Base-by-base conservation (phyloP, 2,888 invertebrate species). In the Argyresthia albistria region DNA sequence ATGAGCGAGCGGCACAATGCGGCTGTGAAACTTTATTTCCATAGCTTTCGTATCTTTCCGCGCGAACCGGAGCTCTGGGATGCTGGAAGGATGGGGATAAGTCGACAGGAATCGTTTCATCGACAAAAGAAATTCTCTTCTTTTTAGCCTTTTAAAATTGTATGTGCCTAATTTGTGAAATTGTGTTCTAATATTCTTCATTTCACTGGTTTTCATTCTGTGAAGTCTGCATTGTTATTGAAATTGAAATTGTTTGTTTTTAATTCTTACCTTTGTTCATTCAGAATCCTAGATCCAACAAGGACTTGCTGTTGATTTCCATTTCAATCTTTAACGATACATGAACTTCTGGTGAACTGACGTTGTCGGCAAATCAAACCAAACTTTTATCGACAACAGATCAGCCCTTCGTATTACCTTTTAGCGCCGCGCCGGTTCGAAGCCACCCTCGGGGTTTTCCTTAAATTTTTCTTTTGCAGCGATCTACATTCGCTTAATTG, bases 401-500 rank as follows among this genome's bases (percentile, higher is more conserved):
- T 35, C 65, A 56, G 62, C 74, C 57, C 76, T 70, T 25, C 25
- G 25, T 25, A 25, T 25, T 25, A 25, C 25, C 25, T 25, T 25
- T 25, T 25, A 25, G 25, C 25, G 25, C 25, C 50, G 25, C 25
- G 25, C 25, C 50, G 58, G 57, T 70, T 65, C 61, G 59, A 69
- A 76, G 69, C 76, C 74, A 76, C 83, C 81, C 86, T 79, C 76
- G 77, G 43, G 80, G 75, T 79, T 81, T 84, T 78, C 80, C 83
- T 84, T 77, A 79, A 83, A 83, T 86, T 86, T 87, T 86, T 82
- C 82, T 81, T 86, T 83, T 80, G 72, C 71, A 64, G 69, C 82
- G 78, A 84, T 84, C 83, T 83, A 78, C 75, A 74, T 67, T 79
- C 79, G 73, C 78, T 86, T 87, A 87, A 87, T 87, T 87, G 86